Base-by-base conservation (phyloP, 2,888 invertebrate species). In the Eubasilissa splendida region DNA sequence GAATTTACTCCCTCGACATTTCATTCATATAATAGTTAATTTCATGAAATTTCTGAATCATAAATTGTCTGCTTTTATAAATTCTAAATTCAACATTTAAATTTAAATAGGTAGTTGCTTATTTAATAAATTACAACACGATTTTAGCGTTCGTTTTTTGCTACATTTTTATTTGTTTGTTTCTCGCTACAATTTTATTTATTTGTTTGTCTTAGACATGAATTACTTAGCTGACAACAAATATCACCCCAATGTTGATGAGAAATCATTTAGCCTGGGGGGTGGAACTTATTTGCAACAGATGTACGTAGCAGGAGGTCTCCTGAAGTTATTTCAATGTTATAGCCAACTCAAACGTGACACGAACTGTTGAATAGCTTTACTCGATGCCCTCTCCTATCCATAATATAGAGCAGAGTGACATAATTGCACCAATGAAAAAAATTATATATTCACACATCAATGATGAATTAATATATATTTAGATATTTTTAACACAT, bases 231-330 rank as follows among this genome's bases (percentile, higher is more conserved):
- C 70, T 70, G 52, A 70, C n/a, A 42, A n/a, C 22, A 53, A 14
- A 53, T 52, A 70, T 70, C 70, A 52, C 70, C 77, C 77, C 73
- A 54, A 74, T 54, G 71, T 63, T 73, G 73, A 79, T 79, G 79
- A 79, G 73, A 56, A 79, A 79, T 78, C 77, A 71, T 71, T 73
- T 73, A 65, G 58, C 65, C 65, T 53, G 53, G 79, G 66, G 71
- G 73, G 53, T 53, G 54, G 66, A 56, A 58, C 71, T 77, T 75
- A 79, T 79, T 78, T 54, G 79, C 42, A 75, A 66, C 79, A 79
- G 79, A 79, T 79, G 79, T 63, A 33, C 63, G 53, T 42, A 42
- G 52, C 22, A 14, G 60, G 59, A 60, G 75, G 59, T 73, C 58
- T 56, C 60, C 52, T 42, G 42, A 22, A 60, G n/a, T 53, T 75